phyloP scores from a whole-genome alignment of 2,113 vertebrate species.

The Laticauda colubrina region DNA sequence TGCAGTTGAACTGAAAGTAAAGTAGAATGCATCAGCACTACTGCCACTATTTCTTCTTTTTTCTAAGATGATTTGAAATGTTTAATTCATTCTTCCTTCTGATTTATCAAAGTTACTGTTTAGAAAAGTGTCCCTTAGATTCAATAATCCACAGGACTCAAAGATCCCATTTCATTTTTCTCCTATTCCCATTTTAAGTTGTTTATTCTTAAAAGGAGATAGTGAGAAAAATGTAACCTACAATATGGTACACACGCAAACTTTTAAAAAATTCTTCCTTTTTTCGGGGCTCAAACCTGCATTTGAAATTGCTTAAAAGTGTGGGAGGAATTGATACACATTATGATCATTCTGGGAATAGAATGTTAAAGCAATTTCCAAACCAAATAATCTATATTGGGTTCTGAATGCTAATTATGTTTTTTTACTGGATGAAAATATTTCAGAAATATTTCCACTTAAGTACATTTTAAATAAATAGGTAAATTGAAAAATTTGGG shows the following conservation, averaged over 20 bases:
- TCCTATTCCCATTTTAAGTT: neutral
- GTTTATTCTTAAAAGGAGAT: neutral
- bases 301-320: neutral
- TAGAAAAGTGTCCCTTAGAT: neutral
- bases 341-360: neutral
- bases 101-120: neutral
- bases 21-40: neutral
- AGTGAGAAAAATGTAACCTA: neutral
- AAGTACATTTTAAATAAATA: neutral
- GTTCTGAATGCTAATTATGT: neutral
- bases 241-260: neutral
- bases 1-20: neutral
- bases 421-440: neutral
- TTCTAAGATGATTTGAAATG: no score
- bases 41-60: neutral
- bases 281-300: neutral
- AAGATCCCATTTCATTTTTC: neutral
- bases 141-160: neutral
- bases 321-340: neutral
- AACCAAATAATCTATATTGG: neutral
- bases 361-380: neutral
- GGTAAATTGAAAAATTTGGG: neutral
- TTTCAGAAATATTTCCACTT: neutral
- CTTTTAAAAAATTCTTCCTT: neutral
- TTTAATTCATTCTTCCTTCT: neutral